These are phyloP conservation scores for Aegotheles bennettii DNA, from an alignment of 2,113 vertebrate species.

Conservation along the genomic window DNA sequence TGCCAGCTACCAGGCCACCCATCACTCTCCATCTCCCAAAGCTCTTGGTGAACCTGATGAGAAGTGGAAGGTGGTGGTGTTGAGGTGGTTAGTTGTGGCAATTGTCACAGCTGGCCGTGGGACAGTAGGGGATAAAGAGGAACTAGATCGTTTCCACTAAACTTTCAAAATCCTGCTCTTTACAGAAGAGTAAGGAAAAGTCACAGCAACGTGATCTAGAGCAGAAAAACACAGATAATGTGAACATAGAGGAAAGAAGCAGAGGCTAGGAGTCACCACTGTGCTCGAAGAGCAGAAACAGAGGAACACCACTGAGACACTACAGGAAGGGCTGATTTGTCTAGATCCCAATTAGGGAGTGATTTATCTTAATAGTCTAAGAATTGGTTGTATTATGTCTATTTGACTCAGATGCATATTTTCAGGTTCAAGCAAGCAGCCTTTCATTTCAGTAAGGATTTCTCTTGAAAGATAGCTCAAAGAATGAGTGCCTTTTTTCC, in stretches of 20 bases:
- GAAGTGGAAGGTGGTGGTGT: background rate
- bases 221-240: background rate
- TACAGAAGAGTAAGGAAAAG: background rate
- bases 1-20: too few species aligned
- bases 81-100: background rate
- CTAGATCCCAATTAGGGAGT: background rate
- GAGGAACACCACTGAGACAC: background rate
- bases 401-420: background rate
- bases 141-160: background rate
- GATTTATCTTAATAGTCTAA: background rate
- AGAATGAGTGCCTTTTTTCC: background rate
- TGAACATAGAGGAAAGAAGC: background rate
- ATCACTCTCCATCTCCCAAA: background rate
- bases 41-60: fast-evolving
- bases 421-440: background rate
- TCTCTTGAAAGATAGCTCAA: background rate
- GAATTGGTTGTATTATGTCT: background rate
- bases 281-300: background rate
- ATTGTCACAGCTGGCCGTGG: background rate
- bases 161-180: background rate
- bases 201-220: background rate
- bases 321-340: background rate
- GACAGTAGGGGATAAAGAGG: background rate
- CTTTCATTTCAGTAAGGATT: background rate
- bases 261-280: background rate